Percentiles rank a stretch among this genome's conserved stretches.
Conservation (phyloP, 2,797 vertebrate genomes). For the Rhinoraja longicauda region DNA sequence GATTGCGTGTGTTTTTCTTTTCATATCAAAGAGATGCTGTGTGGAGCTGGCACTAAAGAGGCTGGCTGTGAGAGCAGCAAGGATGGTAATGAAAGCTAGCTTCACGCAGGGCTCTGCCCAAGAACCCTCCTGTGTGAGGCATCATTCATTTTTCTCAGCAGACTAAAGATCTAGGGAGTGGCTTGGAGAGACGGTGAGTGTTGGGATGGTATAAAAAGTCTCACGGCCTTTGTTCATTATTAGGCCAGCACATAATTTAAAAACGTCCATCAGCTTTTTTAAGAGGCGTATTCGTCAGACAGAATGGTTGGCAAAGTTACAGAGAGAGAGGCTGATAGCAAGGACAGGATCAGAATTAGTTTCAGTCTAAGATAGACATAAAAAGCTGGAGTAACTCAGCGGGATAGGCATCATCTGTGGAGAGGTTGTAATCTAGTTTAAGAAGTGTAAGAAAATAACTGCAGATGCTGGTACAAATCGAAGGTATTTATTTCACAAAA, state of each 20-base stretch:
- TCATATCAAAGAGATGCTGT: background rate
- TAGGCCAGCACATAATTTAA: background rate
- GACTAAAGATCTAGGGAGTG: background rate
- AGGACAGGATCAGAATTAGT: too few species aligned
- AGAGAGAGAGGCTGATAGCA: too few species aligned
- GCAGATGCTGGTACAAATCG: too few species aligned
- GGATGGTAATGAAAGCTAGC: background rate
- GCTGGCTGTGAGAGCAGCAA: background rate
- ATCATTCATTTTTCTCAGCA: slow-evolving; percentile 11
- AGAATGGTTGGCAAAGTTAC: background rate
- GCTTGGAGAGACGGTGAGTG: background rate
- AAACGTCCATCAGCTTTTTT: background rate
- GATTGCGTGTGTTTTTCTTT: background rate
- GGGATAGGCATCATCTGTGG: too few species aligned
- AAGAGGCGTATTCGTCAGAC: background rate
- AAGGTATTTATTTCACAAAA: too few species aligned
- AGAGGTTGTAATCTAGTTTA: too few species aligned
- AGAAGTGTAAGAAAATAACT: too few species aligned
- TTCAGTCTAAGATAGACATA: too few species aligned
- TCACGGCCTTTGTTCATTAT: background rate
- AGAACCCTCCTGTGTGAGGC: background rate
- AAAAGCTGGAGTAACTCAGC: too few species aligned
- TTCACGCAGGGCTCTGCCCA: background rate
- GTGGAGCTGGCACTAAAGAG: background rate
- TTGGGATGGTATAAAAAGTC: background rate